Percentiles rank a stretch among this genome's conserved stretches.
phyloP scores from a whole-genome alignment of 2,113 vertebrate species.

The Mionectes macconnelli region DNA sequence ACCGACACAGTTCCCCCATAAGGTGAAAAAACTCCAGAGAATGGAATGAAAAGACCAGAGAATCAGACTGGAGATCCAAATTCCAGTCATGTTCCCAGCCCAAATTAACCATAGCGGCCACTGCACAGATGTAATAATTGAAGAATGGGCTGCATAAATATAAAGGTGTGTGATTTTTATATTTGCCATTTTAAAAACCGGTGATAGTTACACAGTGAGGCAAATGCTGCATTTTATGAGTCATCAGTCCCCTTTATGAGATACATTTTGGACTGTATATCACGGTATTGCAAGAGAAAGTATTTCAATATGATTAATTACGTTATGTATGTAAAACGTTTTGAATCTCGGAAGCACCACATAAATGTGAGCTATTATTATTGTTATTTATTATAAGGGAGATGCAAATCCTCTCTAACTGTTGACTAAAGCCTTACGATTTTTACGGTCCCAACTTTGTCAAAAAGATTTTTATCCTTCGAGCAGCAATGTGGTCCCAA shows the following conservation, averaged over 20 bases:
- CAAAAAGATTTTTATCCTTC: constrained; percentile 72
- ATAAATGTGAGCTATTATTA: constrained; percentile 54
- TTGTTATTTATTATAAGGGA: constrained; percentile 66
- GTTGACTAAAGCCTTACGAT: constrained; percentile 63
- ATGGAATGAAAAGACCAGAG: not conserved
- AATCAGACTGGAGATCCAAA: not conserved
- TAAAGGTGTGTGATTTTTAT: constrained; percentile 60
- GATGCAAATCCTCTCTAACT: constrained; percentile 68
- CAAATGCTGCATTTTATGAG: constrained; percentile 62
- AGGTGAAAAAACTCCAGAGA: not conserved
- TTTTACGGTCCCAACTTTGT: constrained; percentile 74
- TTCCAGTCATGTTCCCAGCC: not conserved
- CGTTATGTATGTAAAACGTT: constrained; percentile 17
- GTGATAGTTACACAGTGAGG: not conserved
- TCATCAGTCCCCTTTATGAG: constrained; percentile 60
- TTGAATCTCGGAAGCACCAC: not conserved
- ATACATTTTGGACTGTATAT: constrained; percentile 24
- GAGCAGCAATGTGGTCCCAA: constrained; percentile 65
- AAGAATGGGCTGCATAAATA: constrained; percentile 48
- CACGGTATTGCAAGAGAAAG: constrained; percentile 1
- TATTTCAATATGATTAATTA: constrained; percentile 63
- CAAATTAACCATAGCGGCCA: constrained; percentile 11
- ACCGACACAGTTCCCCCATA: not conserved
- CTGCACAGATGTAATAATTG: constrained; percentile 33
- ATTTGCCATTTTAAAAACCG: constrained; percentile 50